Evolutionary conservation across 2,797 vertebrate genomes (phyloP).

Genomic region (Otus scops): DNA sequence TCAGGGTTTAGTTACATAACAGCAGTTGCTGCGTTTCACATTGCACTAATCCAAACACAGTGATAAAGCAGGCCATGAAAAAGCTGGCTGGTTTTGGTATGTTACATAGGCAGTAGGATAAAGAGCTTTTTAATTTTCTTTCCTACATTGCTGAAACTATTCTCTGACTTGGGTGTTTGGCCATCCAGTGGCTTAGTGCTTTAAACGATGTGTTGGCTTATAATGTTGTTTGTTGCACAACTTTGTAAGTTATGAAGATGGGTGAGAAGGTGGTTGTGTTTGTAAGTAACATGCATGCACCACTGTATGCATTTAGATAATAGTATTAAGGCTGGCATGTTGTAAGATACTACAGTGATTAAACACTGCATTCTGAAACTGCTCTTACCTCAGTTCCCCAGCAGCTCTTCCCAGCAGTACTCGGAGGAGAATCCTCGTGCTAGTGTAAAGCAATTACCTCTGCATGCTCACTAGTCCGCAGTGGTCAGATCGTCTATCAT

Average conservation of each 20-base stretch:
- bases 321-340: not conserved
- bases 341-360: not conserved
- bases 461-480: not conserved
- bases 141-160: not conserved
- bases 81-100: slow-evolving; percentile 31
- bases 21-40: slow-evolving; percentile 74
- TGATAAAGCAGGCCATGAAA: slow-evolving; percentile 60
- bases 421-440: not conserved
- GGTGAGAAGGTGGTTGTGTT: not conserved
- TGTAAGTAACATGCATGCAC: not conserved
- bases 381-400: not conserved
- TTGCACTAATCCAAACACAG: slow-evolving; percentile 72
- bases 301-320: not conserved
- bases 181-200: slow-evolving; percentile 36
- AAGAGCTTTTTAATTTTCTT: slow-evolving; percentile 50
- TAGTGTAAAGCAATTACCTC: slow-evolving; percentile 33
- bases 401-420: not conserved
- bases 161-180: not conserved
- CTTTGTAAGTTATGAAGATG: not conserved
- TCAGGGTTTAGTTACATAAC: slow-evolving; percentile 80
- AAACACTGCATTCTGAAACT: not conserved
- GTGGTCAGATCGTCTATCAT: not conserved
- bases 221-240: slow-evolving; percentile 42
- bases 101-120: slow-evolving; percentile 25
- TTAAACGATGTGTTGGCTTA: slow-evolving; percentile 17